Evolutionary conservation across 2,888 invertebrate genomes (phyloP).

Genomic region (Thymelicus acteon): DNA sequence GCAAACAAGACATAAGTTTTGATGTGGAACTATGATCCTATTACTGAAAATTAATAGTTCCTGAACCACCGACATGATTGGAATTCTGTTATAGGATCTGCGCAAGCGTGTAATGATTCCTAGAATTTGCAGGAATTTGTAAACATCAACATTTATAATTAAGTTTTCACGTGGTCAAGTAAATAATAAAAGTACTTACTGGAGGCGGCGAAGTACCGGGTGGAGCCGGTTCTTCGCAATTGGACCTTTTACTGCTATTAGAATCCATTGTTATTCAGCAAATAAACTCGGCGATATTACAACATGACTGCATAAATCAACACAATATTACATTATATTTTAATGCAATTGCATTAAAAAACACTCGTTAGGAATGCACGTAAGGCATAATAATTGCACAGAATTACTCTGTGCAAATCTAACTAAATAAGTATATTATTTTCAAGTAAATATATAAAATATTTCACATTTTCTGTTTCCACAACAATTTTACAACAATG

Average conservation of each 20-base stretch:
- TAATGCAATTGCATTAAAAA: neutral
- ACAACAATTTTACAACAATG: neutral
- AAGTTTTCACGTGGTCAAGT: neutral
- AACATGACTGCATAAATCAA: neutral
- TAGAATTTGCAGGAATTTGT: constrained; percentile 1
- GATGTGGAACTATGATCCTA: too few species aligned
- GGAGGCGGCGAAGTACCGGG: constrained; percentile 36
- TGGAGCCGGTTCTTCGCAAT: constrained; percentile 34
- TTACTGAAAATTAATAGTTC: too few species aligned
- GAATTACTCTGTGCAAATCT: too few species aligned
- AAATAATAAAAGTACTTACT: constrained; percentile 32
- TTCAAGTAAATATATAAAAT: neutral
- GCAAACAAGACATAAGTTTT: too few species aligned
- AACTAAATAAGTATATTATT: neutral
- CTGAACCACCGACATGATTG: too few species aligned
- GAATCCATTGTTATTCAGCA: constrained; percentile 11
- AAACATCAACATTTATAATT: constrained; percentile 14
- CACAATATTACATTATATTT: neutral
- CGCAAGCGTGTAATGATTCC: constrained; percentile 1
- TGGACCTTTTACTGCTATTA: constrained; percentile 1
- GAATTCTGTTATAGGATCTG: neutral
- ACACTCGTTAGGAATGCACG: neutral
- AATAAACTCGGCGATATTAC: neutral
- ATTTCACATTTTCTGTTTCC: neutral
- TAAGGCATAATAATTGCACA: neutral